These are phyloP conservation scores for Arremon brunneinucha DNA, from an alignment of 2,797 vertebrate genomes.

Conservation along the genomic window DNA sequence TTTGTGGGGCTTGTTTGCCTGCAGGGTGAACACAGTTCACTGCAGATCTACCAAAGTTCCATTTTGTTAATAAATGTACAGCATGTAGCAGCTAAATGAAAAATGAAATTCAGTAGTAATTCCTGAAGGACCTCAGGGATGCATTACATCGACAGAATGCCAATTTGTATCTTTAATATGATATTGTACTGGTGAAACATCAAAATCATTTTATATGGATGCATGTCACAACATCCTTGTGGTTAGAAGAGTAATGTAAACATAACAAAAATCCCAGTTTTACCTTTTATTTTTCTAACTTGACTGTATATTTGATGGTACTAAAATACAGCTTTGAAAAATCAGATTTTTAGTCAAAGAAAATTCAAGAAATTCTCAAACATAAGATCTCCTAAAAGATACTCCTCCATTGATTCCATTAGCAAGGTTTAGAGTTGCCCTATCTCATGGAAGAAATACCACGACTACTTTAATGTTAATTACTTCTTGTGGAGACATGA, in stretches of 20 bases:
- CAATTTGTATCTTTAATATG: constrained; percentile 38
- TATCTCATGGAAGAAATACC: not conserved
- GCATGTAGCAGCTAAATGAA: constrained; percentile 27
- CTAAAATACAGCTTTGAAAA: not conserved
- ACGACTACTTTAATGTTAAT: not conserved
- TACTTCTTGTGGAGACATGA: not conserved
- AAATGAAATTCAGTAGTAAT: constrained; percentile 46
- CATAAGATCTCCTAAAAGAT: not conserved
- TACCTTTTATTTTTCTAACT: not conserved
- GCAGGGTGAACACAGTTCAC: constrained; percentile 54
- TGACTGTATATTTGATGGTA: not conserved
- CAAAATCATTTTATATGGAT: not conserved
- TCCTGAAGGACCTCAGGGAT: constrained; percentile 20
- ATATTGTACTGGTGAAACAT: not conserved
- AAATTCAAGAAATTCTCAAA: not conserved
- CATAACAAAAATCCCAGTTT: not conserved
- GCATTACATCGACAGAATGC: not conserved
- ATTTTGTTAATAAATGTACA: constrained; percentile 63
- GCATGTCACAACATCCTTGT: not conserved
- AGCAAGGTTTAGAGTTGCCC: not conserved
- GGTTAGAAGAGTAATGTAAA: not conserved
- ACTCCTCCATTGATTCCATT: not conserved
- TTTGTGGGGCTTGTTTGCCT: constrained; percentile 47
- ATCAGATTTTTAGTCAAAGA: not conserved
- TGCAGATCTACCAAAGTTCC: constrained; percentile 1